Percentiles rank a stretch among this genome's conserved stretches.
Conservation (phyloP, 2,113 vertebrate genomes). For the Pedionomus torquatus region DNA sequence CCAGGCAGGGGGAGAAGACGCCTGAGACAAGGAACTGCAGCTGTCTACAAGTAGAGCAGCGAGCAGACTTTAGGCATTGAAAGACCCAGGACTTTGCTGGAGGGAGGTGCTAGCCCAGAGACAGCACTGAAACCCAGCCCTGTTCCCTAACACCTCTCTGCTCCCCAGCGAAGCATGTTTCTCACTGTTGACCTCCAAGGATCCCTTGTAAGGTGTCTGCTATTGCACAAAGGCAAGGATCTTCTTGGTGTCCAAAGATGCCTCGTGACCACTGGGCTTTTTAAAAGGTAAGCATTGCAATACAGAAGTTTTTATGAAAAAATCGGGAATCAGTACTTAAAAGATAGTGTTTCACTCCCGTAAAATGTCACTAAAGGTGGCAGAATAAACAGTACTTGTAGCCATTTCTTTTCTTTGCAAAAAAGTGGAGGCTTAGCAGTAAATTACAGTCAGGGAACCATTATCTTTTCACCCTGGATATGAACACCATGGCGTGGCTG, state of each 20-base stretch:
- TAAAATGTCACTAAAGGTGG: background rate
- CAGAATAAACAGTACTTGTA: background rate
- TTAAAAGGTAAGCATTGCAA: background rate
- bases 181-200: background rate
- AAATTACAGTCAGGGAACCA: background rate
- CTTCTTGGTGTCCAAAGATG: background rate
- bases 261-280: background rate
- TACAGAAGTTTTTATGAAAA: background rate
- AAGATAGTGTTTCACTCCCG: background rate
- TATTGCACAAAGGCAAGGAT: background rate
- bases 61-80: background rate
- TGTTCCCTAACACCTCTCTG: fast-evolving
- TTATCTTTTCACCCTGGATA: background rate
- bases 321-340: background rate
- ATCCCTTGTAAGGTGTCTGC: fast-evolving
- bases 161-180: fast-evolving
- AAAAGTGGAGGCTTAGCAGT: background rate
- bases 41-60: background rate
- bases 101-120: background rate
- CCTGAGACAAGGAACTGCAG: background rate
- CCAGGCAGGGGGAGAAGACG: background rate
- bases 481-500: background rate
- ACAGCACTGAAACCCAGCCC: background rate
- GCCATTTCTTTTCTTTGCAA: background rate
- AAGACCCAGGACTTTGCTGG: background rate